These are phyloP conservation scores for Apogon talboti DNA, from an alignment of 2,797 vertebrate genomes.

Conservation along the genomic window DNA sequence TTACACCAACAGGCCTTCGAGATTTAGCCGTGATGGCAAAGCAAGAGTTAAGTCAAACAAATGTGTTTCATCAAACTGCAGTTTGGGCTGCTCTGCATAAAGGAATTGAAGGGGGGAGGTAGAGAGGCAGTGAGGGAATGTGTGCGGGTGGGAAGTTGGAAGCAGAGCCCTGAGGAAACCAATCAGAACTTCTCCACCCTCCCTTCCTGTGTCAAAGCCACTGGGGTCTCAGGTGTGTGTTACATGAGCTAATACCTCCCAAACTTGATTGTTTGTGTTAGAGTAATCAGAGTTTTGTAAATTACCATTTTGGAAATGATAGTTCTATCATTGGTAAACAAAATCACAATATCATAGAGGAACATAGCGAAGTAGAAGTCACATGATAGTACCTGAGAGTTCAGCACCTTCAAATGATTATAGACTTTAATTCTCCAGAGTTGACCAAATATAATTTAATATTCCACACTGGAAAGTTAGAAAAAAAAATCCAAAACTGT, in stretches of 20 bases:
- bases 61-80: slow-evolving; percentile 87
- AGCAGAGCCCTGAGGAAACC: slow-evolving; percentile 82
- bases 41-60: slow-evolving; percentile 87
- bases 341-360: slow-evolving; percentile 58
- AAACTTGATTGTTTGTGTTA: slow-evolving; percentile 83
- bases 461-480: slow-evolving; percentile 40
- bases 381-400: slow-evolving; percentile 39
- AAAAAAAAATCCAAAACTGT: slow-evolving; percentile 15
- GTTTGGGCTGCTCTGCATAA: slow-evolving; percentile 84
- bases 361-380: slow-evolving; percentile 46
- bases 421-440: slow-evolving; percentile 41
- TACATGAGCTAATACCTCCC: slow-evolving; percentile 80
- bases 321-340: slow-evolving; percentile 70
- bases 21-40: slow-evolving; percentile 73
- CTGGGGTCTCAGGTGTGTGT: slow-evolving; percentile 85
- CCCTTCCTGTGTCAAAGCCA: slow-evolving; percentile 79
- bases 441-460: slow-evolving; percentile 42
- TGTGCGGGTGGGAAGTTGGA: slow-evolving; percentile 79
- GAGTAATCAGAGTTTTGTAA: slow-evolving; percentile 79
- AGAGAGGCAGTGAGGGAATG: slow-evolving; percentile 79
- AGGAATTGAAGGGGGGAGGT: slow-evolving; percentile 67
- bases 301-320: slow-evolving; percentile 78
- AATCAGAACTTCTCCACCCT: slow-evolving; percentile 82
- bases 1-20: slow-evolving; percentile 77
- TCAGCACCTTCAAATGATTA: slow-evolving; percentile 36